These are phyloP conservation scores for Hydrotaea cyrtoneurina DNA, from an alignment of 2,888 invertebrate genomes.

Conservation along the genomic window DNA sequence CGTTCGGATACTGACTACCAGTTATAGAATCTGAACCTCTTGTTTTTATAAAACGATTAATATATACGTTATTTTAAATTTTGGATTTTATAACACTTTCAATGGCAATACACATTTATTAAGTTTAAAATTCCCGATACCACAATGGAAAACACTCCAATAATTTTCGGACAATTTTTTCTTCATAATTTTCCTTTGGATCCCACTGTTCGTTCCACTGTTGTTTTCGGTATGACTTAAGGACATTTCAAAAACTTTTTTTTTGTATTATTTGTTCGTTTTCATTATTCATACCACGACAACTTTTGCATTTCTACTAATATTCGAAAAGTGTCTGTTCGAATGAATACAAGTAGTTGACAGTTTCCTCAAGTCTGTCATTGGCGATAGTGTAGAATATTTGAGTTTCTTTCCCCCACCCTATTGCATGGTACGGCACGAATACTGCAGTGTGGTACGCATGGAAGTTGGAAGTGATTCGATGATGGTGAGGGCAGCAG, in stretches of 20 bases:
- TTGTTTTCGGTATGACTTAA: slow-evolving; percentile 23
- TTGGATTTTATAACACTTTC: too few species aligned
- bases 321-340: slow-evolving; percentile 35
- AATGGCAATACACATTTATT: too few species aligned
- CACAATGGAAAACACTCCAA: too few species aligned
- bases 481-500: too few species aligned
- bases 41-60: too few species aligned
- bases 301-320: slow-evolving; percentile 25
- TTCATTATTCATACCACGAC: slow-evolving; percentile 35
- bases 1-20: too few species aligned
- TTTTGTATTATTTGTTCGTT: not conserved
- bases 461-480: too few species aligned
- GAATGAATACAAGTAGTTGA: slow-evolving; percentile 32
- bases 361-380: slow-evolving; percentile 30
- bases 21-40: too few species aligned
- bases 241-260: slow-evolving; percentile 31
- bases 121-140: too few species aligned
- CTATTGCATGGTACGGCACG: not conserved
- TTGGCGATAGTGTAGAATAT: slow-evolving; percentile 7
- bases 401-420: not conserved
- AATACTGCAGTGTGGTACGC: too few species aligned
- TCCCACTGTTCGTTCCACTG: not conserved
- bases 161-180: too few species aligned
- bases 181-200: not conserved
- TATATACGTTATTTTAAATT: too few species aligned